Base-by-base conservation (phyloP, 2,113 vertebrate species). In the Dissostichus mawsoni region DNA sequence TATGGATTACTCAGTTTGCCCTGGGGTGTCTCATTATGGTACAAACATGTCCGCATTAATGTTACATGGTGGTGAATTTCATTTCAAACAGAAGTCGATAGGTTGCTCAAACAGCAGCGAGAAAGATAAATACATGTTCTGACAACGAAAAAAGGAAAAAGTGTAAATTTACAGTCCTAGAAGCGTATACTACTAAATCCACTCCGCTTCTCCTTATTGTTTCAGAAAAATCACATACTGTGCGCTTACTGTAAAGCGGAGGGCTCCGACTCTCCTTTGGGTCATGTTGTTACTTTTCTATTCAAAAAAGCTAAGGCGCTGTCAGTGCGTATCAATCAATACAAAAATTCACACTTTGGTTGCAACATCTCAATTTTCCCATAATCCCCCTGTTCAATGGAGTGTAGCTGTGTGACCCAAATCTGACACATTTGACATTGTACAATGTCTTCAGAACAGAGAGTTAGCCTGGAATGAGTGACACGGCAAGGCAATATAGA, bases 241-340 rank as follows among this genome's bases (percentile, higher is more conserved):
- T 90, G 84, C 74, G 83, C 90, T 92, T 89, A 88, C 72, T 87
- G 82, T 87, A 69, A 82, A 74, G 80, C 8, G 51, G 87, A 88
- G 88, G 85, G 87, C 88, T 84, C 18, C 2, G 81, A 79, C 85
- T 88, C 85, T 89, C 81, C 87, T 81, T 77, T 5, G 85, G 84
- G 86, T 89, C 87, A 83, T 77, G 79, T 89, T 90, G 85, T 87
- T 84, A 84, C 84, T 88, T 89, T 89, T 89, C 68, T 90, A 91
- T 71, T 82, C 81, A 88, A 76, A 87, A 88, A 85, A 91, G 90
- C 87, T 88, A 88, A 88, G 69, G 67, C 81, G 66, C 84, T 83
- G 74, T 55, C 82, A 59, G 80, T 81, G 90, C 81, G 74, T 67
- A 79, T 80, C 78, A 74, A 81, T 65, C 71, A 25, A 74, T 71